Base-by-base conservation (phyloP, 2,113 vertebrate genomes). In the Octodon degus region DNA sequence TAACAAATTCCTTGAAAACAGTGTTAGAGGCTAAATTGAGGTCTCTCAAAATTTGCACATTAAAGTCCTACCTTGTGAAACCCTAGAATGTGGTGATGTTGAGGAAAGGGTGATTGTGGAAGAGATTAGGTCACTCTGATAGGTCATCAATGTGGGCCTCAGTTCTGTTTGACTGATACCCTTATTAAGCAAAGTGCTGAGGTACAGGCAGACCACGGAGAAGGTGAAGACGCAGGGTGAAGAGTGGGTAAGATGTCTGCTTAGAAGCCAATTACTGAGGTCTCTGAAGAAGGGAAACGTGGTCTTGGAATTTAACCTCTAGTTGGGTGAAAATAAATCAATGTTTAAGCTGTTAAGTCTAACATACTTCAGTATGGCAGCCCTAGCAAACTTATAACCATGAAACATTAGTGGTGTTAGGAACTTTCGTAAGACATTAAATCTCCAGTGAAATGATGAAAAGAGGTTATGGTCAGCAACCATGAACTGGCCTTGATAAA, bases 1-100 rank as follows among this genome's bases (percentile, higher is more conserved):
- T n/a, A 34, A 83, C 37, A 97, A 87, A 77, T 88, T 94, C 13
- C 20, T 58, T 95, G 1, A 90, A 12, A 47, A 17, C 72, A 88
- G 43, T 37, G 17, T 43, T 88, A 50, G 0, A 63, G 84, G 3
- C 19, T 84, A 86, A 40, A 37, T 77, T 43, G 50, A 24, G 27
- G 65, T 55, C 9, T 8, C 27, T 24, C 25, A 2, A 34, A 60
- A 76, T 43, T 91, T 3, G 11, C 65, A 50, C 0, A 25, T 30
- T 70, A 53, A 70, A 40, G 32, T 72, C 76, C 11, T 90, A 67
- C 89, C 7, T 13, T 4, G 40, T 6, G n/a, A 22, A 24, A 37
- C 2, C 22, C 55, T 77, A 16, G 24, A 50, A 11, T 60, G 14
- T 24, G 24, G 8, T 37, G 92, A 4, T 68, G 3, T 68, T 76